Evolutionary conservation across 1,140 invertebrate genomes (phyloP), one percentile per base, ranked within the genome.

Genomic region (Maconellicoccus hirsutus): DNA sequence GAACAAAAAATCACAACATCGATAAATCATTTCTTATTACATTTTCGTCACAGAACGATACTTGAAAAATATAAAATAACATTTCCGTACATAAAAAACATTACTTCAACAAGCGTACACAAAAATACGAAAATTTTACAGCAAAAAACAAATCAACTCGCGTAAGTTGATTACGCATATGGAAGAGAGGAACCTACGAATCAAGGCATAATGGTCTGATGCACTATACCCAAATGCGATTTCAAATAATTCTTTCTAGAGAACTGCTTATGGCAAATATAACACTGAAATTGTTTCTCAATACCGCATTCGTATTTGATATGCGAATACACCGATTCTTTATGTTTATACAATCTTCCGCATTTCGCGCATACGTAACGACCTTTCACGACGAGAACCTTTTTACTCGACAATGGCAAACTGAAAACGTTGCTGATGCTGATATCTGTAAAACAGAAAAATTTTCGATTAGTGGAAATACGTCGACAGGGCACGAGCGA

Each of bases 341-440:
- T 81, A 72, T 79, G 78, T 1, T 77, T 76, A 73, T 84, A 84
- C 14, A 75, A 74, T 63, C 78, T 78, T 38, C 79, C 78, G 12
- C 71, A 73, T 3, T 72, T 38, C n/a, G 66, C 27, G 27, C 70
- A 73, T 1, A 63, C 59, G 6, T 66, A 72, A 25, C 61, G 61
- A 16, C 61, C 61, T 23, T 66, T 23, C 3, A 22, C 22, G 2
- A 25, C 61, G 22, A 4, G 3, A 6, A 66, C 21, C 3, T 26
- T 66, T 66, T 66, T 10, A 26, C 21, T 23, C 1, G 1, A 6
- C 2, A 52, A 52, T 26, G 61, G 61, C 16, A 66, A 19, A 23
- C 16, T 66, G 61, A 66, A 66, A 66, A 66, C 61, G 61, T 12
- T 25, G 25, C 61, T 66, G 8, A 66, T 23, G 10, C 8, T 66